A percentile compares a stretch with the other conserved stretches of the same genome.
Evolutionary conservation across 2,797 vertebrate species (phyloP).

Genomic region (Kryptopterus vitreolus): DNA sequence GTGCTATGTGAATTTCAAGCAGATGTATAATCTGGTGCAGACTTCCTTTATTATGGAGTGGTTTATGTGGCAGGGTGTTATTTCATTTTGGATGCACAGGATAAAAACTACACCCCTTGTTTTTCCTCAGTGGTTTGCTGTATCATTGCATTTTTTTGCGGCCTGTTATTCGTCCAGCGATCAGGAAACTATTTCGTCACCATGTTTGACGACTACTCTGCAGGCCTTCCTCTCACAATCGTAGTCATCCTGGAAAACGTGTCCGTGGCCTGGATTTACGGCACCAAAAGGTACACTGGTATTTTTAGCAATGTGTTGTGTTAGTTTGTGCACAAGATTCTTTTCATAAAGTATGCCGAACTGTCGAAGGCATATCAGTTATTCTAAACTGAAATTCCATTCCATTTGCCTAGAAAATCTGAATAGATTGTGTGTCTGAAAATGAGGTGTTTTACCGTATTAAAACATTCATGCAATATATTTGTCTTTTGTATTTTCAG

Average conservation of each 20-base stretch:
- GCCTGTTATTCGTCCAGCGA: slow-evolving; percentile 94
- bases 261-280: slow-evolving; percentile 96
- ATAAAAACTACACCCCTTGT: slow-evolving; percentile 27
- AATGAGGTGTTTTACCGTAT: background rate
- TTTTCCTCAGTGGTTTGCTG: slow-evolving; percentile 83
- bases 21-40: background rate
- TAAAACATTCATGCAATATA: background rate
- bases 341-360: background rate
- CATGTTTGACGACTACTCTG: slow-evolving; percentile 98
- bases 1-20: background rate
- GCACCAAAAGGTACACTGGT: slow-evolving; percentile 87
- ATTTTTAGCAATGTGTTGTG: background rate
- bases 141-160: slow-evolving; percentile 88
- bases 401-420: background rate
- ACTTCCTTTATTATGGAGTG: background rate
- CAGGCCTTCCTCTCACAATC: slow-evolving; percentile 90
- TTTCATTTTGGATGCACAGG: background rate
- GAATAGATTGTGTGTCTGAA: too few relatives aligned
- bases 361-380: background rate
- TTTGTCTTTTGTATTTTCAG: slow-evolving; percentile 57
- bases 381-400: background rate
- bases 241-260: slow-evolving; percentile 96
- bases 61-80: background rate
- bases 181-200: slow-evolving; percentile 97
- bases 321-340: slow-evolving; percentile 3